phyloP scores from a whole-genome alignment of 2,113 vertebrate species.

The Platichthys flesus region DNA sequence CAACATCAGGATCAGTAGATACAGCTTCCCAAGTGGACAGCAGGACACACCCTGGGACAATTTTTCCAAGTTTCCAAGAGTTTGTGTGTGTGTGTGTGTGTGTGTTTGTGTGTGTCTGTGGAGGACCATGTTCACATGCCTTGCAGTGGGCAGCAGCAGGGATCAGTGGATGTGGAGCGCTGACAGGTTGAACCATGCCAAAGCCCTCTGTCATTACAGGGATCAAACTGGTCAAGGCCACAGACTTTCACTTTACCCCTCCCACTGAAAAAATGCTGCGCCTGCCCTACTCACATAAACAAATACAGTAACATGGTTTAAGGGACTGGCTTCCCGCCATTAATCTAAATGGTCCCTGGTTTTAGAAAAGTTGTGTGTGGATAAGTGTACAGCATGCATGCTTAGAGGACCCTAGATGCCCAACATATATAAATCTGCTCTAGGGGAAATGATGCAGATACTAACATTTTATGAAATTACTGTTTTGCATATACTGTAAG shows the following conservation, averaged over 20 bases:
- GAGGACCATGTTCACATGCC: constrained; percentile 47
- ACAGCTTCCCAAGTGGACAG: too few relatives aligned
- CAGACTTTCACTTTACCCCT: constrained; percentile 64
- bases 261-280: constrained; percentile 39
- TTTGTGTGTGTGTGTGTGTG: neutral
- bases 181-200: constrained; percentile 72
- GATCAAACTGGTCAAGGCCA: constrained; percentile 74
- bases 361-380: constrained; percentile 20
- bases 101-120: constrained; percentile 13
- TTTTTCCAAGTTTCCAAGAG: constrained; percentile 3
- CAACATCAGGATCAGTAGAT: neutral
- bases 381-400: neutral
- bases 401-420: neutral
- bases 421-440: neutral
- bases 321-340: constrained; percentile 2
- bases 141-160: constrained; percentile 46
- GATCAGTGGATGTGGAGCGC: constrained; percentile 61
- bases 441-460: neutral
- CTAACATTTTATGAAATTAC: constrained; percentile 36
- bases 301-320: constrained; percentile 12
- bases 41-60: constrained; percentile 33
- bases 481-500: neutral
- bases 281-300: constrained; percentile 9
- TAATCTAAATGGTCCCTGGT: constrained; percentile 6
- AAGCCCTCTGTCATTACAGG: constrained; percentile 75